These are phyloP conservation scores for Cryptophagus acutangulus DNA, from an alignment of 2,888 invertebrate genomes.

Conservation along the genomic window DNA sequence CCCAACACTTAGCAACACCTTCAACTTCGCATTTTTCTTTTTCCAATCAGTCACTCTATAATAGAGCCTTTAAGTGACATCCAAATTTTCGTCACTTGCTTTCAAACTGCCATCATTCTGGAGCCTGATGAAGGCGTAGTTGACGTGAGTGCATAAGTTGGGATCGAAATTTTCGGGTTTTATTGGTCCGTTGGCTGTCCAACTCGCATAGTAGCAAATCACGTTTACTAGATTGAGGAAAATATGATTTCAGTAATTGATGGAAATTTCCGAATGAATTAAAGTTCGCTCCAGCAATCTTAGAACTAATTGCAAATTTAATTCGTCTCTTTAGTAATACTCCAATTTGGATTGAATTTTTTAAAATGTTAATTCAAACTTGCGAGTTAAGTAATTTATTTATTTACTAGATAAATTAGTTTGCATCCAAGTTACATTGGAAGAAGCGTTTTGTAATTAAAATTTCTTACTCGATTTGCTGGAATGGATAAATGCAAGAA, in stretches of 20 bases:
- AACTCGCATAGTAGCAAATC: conserved; percentile 32
- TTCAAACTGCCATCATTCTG: conserved; percentile 29
- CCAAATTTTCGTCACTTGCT: conserved; percentile 23
- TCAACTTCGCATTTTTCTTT: conserved; percentile 27
- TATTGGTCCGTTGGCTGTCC: conserved; percentile 23
- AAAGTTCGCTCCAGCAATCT: too few relatives aligned
- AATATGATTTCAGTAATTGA: not conserved
- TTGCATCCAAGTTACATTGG: too few relatives aligned
- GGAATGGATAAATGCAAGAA: too few relatives aligned
- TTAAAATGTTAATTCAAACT: too few relatives aligned
- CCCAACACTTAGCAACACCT: conserved; percentile 31
- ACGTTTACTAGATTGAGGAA: conserved; percentile 12
- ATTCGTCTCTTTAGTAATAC: too few relatives aligned
- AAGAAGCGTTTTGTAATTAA: too few relatives aligned
- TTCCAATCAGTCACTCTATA: conserved; percentile 27
- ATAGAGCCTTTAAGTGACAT: conserved; percentile 26
- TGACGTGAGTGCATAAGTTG: conserved; percentile 29
- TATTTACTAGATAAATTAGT: too few relatives aligned
- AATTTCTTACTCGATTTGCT: too few relatives aligned
- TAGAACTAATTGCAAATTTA: too few relatives aligned
- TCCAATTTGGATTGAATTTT: too few relatives aligned
- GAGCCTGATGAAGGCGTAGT: conserved; percentile 30
- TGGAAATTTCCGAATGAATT: too few relatives aligned
- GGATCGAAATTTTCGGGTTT: conserved; percentile 29
- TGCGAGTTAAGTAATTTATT: too few relatives aligned